These are phyloP conservation scores for Platysteira castanea DNA, from an alignment of 2,113 vertebrate species.

Conservation along the genomic window DNA sequence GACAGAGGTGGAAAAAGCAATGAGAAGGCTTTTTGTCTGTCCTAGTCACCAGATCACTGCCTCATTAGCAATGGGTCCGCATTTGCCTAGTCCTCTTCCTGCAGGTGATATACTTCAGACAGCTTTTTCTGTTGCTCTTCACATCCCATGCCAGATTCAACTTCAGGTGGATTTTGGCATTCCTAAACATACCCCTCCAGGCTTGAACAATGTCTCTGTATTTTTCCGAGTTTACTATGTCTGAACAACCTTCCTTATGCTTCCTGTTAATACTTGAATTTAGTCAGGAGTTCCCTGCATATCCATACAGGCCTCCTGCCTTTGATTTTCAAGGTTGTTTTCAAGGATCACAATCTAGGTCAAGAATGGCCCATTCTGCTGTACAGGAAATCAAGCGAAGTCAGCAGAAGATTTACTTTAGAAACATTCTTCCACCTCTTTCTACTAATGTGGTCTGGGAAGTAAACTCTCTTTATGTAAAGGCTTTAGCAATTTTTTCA, in stretches of 20 bases:
- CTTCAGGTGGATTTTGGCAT: background rate
- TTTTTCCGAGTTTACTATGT: background rate
- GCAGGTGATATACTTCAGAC: background rate
- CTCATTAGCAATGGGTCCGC: background rate
- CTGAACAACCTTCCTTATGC: background rate
- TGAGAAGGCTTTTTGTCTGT: background rate
- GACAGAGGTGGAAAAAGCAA: background rate
- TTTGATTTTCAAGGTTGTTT: background rate
- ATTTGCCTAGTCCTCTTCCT: background rate
- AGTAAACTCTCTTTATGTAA: background rate
- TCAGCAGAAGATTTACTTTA: background rate
- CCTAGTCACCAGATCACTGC: background rate
- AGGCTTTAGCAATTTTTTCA: background rate
- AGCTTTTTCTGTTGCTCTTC: background rate
- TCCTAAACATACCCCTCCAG: background rate
- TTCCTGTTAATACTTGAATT: background rate
- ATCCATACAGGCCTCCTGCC: background rate
- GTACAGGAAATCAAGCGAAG: background rate
- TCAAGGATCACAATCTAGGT: background rate
- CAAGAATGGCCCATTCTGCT: background rate
- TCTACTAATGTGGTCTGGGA: background rate
- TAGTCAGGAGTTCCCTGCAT: background rate
- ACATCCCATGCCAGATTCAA: background rate
- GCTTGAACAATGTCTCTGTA: background rate
- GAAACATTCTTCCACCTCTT: background rate